Percentiles rank a stretch among this genome's conserved stretches.
Conservation (phyloP, 2,113 vertebrate species). For the Cettia cetti region DNA sequence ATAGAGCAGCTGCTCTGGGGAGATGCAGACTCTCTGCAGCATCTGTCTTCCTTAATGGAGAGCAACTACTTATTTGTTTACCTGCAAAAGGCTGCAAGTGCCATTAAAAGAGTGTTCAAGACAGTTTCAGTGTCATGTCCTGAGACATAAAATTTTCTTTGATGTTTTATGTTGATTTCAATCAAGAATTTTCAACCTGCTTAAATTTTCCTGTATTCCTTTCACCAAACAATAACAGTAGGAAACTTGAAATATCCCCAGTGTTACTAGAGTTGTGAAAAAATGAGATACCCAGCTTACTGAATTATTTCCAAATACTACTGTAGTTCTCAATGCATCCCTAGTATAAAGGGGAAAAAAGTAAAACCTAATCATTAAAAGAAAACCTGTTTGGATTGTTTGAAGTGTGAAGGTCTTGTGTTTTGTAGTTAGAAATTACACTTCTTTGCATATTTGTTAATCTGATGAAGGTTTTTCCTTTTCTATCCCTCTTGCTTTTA, state of each 20-base stretch:
- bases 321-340: background rate
- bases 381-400: slow-evolving; percentile 40
- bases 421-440: slow-evolving; percentile 16
- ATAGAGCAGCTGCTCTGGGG: slow-evolving; percentile 44
- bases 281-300: background rate
- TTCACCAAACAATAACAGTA: background rate
- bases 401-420: slow-evolving; percentile 37
- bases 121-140: background rate
- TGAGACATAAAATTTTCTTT: background rate
- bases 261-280: slow-evolving; percentile 3
- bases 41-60: slow-evolving; percentile 56
- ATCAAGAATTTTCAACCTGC: background rate
- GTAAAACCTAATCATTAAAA: slow-evolving; percentile 49
- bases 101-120: background rate
- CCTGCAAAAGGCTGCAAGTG: slow-evolving; percentile 37
- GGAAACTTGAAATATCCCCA: slow-evolving; percentile 23
- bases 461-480: background rate
- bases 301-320: slow-evolving; percentile 35
- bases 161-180: background rate
- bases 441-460: background rate
- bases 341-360: background rate
- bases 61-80: slow-evolving; percentile 47
- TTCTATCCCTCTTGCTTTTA: slow-evolving; percentile 13
- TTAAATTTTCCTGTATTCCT: background rate
- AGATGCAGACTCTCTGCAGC: slow-evolving; percentile 23